Percentiles rank a stretch among this genome's conserved stretches.
These are phyloP conservation scores for Apamea sordens DNA, from an alignment of 2,888 invertebrate species.

Conservation along the genomic window DNA sequence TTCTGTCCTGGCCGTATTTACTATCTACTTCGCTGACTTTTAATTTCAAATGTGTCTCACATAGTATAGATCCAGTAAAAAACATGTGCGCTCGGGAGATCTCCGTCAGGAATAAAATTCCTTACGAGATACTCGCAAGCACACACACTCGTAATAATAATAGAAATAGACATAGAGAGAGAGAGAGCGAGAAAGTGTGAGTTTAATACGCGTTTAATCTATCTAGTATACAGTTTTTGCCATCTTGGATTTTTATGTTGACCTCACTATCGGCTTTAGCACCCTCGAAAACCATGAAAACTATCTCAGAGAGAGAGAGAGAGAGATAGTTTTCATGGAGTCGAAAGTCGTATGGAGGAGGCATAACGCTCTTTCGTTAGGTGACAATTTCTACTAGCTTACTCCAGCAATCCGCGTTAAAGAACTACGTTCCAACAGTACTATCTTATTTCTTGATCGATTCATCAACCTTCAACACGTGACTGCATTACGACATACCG, in stretches of 20 bases:
- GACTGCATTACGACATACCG: not conserved
- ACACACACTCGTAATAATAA: not conserved
- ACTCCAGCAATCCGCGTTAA: not conserved
- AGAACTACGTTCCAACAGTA: constrained; percentile 1
- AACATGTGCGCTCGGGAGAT: not conserved
- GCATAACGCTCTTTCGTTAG: not conserved
- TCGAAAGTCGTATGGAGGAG: not conserved
- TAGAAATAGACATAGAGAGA: too few relatives aligned
- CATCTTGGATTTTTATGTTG: not conserved
- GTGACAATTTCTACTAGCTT: not conserved
- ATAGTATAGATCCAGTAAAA: not conserved
- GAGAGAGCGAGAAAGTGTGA: not conserved
- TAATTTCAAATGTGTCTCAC: not conserved
- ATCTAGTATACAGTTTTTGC: not conserved
- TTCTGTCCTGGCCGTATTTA: too few relatives aligned
- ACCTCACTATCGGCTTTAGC: not conserved
- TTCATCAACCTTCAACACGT: not conserved
- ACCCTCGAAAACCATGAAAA: not conserved
- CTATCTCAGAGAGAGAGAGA: too few relatives aligned
- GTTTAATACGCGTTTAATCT: not conserved
- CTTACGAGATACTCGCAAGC: not conserved
- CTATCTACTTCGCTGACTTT: not conserved
- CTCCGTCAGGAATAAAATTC: not conserved
- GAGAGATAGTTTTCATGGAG: too few relatives aligned
- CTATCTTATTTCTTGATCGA: not conserved